phyloP scores from a whole-genome alignment of 2,113 vertebrate genomes.

The Prinia subflava region DNA sequence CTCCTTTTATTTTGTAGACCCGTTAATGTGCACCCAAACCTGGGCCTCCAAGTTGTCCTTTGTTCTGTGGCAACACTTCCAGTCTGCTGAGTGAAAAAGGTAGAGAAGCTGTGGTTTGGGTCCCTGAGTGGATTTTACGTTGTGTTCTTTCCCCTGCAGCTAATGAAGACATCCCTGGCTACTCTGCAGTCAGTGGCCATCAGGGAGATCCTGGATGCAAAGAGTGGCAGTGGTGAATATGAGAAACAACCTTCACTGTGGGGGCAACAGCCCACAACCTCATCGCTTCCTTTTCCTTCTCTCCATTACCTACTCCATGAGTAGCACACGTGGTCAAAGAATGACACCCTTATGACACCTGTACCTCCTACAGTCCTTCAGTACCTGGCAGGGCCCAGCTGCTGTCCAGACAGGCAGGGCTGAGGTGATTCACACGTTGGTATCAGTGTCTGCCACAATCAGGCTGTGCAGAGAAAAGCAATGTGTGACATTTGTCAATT shows the following conservation, averaged over 20 bases:
- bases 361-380: background rate
- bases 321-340: background rate
- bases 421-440: background rate
- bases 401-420: background rate
- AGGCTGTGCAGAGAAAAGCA: background rate
- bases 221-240: background rate
- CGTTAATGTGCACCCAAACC: background rate
- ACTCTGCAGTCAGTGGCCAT: background rate
- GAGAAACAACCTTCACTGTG: background rate
- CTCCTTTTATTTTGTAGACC: background rate
- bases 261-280: background rate
- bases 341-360: background rate
- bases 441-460: background rate
- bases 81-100: background rate
- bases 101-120: background rate
- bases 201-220: background rate
- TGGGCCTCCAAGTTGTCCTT: accelerated
- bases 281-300: background rate
- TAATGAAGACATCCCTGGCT: background rate
- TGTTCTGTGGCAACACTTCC: background rate
- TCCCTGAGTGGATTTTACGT: background rate
- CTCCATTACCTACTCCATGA: background rate
- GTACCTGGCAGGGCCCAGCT: background rate
- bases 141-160: background rate
- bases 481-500: background rate